These are phyloP conservation scores for Brachyopa scutellaris DNA, from an alignment of 2,888 invertebrate species.

Conservation along the genomic window DNA sequence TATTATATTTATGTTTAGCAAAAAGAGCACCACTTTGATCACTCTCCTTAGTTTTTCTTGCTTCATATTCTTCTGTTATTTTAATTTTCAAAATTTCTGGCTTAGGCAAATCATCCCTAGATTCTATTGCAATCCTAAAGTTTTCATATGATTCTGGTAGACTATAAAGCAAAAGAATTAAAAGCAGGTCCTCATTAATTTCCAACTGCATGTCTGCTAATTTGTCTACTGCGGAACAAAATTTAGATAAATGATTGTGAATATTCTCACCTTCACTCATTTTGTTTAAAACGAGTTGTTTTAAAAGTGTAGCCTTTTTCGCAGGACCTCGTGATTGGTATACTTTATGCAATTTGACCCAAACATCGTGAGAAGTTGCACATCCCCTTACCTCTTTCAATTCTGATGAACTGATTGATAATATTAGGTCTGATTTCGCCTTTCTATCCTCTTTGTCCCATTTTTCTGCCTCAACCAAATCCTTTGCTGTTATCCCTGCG, in stretches of 20 bases:
- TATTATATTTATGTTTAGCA: background rate
- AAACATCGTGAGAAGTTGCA: slow-evolving; percentile 2
- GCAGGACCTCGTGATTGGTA: slow-evolving; percentile 20
- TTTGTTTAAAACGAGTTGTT: slow-evolving; percentile 26
- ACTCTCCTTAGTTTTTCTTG: slow-evolving; percentile 10
- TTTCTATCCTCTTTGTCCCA: slow-evolving; percentile 13
- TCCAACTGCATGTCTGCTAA: slow-evolving; percentile 20
- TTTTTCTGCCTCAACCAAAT: background rate
- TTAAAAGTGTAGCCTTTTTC: slow-evolving; percentile 3
- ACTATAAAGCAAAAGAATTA: slow-evolving; percentile 55
- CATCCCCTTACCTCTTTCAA: slow-evolving; percentile 23
- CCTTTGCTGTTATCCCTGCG: too few species aligned
- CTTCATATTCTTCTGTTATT: slow-evolving; percentile 43
- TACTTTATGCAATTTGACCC: background rate
- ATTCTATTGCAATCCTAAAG: slow-evolving; percentile 48
- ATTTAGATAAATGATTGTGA: slow-evolving; percentile 2
- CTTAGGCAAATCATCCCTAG: slow-evolving; percentile 32
- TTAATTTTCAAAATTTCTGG: slow-evolving; percentile 37
- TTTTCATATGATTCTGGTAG: slow-evolving; percentile 36
- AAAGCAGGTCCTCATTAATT: slow-evolving; percentile 43
- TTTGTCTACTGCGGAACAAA: slow-evolving; percentile 14
- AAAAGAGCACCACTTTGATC: slow-evolving; percentile 8
- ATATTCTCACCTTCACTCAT: slow-evolving; percentile 19
- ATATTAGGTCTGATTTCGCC: slow-evolving; percentile 22
- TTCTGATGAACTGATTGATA: slow-evolving; percentile 28